Percentiles rank a stretch among this genome's conserved stretches.
These are phyloP conservation scores for Chrysina gloriosa DNA, from an alignment of 2,888 invertebrate species.

Conservation along the genomic window DNA sequence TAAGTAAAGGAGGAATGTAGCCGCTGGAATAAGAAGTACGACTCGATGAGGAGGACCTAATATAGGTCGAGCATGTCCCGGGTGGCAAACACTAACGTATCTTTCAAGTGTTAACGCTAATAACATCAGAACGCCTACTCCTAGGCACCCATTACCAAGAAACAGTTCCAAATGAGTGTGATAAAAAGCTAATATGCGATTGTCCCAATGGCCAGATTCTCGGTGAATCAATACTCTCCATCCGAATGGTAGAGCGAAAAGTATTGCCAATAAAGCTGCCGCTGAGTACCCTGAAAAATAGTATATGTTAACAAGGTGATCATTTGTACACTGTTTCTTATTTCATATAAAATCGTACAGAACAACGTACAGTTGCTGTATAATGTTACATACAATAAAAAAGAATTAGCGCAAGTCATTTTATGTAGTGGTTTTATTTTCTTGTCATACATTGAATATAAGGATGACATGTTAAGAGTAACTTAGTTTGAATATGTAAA, in stretches of 20 bases:
- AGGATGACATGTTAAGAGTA: too few relatives aligned
- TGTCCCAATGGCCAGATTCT: constrained; percentile 74
- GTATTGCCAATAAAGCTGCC: constrained; percentile 78
- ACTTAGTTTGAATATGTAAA: too few relatives aligned
- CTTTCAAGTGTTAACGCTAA: constrained; percentile 79
- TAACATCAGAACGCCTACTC: constrained; percentile 82
- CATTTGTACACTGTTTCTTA: not conserved
- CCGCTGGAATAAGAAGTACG: constrained; percentile 73
- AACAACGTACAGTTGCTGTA: too few relatives aligned
- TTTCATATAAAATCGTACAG: not conserved
- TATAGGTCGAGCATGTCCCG: constrained; percentile 74
- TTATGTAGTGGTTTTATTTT: too few relatives aligned
- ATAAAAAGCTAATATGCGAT: constrained; percentile 75
- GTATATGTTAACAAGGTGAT: not conserved
- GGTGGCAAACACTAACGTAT: constrained; percentile 81
- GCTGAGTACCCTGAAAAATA: constrained; percentile 76
- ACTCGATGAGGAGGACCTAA: constrained; percentile 74
- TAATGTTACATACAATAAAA: too few relatives aligned
- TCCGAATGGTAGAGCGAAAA: constrained; percentile 77
- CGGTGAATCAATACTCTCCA: constrained; percentile 74
- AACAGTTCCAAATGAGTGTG: constrained; percentile 78
- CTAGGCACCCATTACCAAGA: constrained; percentile 77
- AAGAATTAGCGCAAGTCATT: too few relatives aligned
- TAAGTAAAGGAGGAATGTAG: constrained; percentile 75
- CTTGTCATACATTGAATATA: too few relatives aligned